A percentile compares a stretch with the other conserved stretches of the same genome.
Evolutionary conservation across 2,797 vertebrate species (phyloP).

Genomic region (Podarcis lilfordi): DNA sequence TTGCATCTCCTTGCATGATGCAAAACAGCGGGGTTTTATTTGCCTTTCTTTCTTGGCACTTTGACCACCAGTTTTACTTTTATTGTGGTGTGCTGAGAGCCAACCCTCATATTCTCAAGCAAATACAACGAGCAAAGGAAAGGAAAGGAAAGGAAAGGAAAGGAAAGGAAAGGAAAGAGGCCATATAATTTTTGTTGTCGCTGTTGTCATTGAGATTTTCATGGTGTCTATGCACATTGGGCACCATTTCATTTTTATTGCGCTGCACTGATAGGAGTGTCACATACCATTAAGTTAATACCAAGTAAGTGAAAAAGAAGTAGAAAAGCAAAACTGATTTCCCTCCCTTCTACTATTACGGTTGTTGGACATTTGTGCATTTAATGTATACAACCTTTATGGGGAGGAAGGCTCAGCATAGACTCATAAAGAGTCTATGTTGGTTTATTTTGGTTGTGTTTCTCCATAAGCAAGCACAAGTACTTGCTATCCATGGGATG

Average conservation of each 20-base stretch:
- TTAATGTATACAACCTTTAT: slow-evolving; percentile 41
- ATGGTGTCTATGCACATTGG: slow-evolving; percentile 68
- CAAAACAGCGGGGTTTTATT: slow-evolving; percentile 61
- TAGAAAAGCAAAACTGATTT: slow-evolving; percentile 38
- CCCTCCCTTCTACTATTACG: slow-evolving; percentile 25
- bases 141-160: slow-evolving; percentile 61
- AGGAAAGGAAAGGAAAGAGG: slow-evolving; percentile 56
- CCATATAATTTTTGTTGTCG: slow-evolving; percentile 72
- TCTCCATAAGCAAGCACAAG: not conserved
- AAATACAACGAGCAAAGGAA: slow-evolving; percentile 58
- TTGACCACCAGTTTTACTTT: slow-evolving; percentile 66
- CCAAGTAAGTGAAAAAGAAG: slow-evolving; percentile 52
- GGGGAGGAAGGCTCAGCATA: slow-evolving; percentile 10
- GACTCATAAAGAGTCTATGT: not conserved
- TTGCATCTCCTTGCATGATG: not conserved
- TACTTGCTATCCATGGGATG: not conserved
- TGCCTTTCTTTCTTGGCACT: slow-evolving; percentile 64
- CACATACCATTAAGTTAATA: slow-evolving; percentile 72
- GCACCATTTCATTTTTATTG: slow-evolving; percentile 72
- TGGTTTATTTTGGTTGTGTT: not conserved
- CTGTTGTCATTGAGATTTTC: slow-evolving; percentile 70
- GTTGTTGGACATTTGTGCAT: slow-evolving; percentile 47
- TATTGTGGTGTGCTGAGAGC: slow-evolving; percentile 61
- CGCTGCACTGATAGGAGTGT: slow-evolving; percentile 59
- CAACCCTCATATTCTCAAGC: slow-evolving; percentile 66